Percentiles rank a stretch among this genome's conserved stretches.
Evolutionary conservation across 1,140 invertebrate species (phyloP).

Genomic region (Mesaphorura yosii): DNA sequence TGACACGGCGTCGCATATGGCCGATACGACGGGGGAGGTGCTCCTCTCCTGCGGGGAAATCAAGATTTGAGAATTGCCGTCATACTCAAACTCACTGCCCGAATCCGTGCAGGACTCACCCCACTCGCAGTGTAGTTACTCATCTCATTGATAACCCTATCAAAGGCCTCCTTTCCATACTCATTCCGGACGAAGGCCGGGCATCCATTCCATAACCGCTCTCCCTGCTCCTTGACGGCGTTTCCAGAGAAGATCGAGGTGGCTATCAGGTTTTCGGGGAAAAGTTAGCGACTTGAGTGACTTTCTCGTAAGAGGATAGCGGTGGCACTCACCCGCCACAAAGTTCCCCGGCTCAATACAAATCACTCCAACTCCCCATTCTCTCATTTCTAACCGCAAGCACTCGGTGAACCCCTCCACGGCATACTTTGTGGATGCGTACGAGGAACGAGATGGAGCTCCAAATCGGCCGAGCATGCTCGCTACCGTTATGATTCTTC

Average conservation of each 20-base stretch:
- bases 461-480: slow-evolving; percentile 58
- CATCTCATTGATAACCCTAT: slow-evolving; percentile 34
- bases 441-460: slow-evolving; percentile 61
- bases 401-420: slow-evolving; percentile 68
- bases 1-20: slow-evolving; percentile 49
- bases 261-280: slow-evolving; percentile 8
- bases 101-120: slow-evolving; percentile 12
- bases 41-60: slow-evolving; percentile 14
- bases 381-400: slow-evolving; percentile 64
- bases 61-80: neutral
- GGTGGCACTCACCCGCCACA: slow-evolving; percentile 55
- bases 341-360: slow-evolving; percentile 73
- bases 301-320: neutral
- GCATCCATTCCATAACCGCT: slow-evolving; percentile 63
- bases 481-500: slow-evolving; percentile 35
- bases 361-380: slow-evolving; percentile 55
- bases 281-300: neutral
- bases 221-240: slow-evolving; percentile 55
- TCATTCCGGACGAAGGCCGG: slow-evolving; percentile 60
- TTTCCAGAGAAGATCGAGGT: slow-evolving; percentile 41
- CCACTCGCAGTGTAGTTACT: slow-evolving; percentile 20
- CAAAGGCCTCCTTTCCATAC: slow-evolving; percentile 68
- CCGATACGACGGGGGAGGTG: slow-evolving; percentile 12
- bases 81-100: neutral
- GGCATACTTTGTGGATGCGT: slow-evolving; percentile 61